phyloP scores from a whole-genome alignment of 2,888 invertebrate genomes.

The Keiferia lycopersicella region DNA sequence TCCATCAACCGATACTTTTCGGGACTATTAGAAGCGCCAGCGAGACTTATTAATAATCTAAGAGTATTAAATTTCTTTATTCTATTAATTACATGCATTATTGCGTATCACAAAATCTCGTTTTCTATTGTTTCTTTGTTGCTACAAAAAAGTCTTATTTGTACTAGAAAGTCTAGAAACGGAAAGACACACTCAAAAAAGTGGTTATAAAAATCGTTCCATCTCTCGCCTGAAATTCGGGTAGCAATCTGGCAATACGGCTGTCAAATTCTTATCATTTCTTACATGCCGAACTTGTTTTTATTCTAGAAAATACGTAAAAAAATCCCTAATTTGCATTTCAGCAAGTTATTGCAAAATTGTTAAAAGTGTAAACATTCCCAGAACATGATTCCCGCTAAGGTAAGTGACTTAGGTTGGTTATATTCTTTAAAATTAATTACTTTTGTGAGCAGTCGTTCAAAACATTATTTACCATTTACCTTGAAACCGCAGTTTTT shows the following conservation, averaged over 20 bases:
- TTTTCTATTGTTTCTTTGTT: too few relatives aligned
- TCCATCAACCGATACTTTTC: too few relatives aligned
- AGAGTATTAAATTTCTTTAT: too few relatives aligned
- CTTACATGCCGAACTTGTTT: constrained; percentile 2
- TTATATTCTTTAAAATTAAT: neutral
- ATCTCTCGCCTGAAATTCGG: too few relatives aligned
- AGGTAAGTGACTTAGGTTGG: neutral
- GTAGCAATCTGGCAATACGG: neutral
- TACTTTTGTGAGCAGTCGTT: neutral
- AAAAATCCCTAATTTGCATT: neutral
- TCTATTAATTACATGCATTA: too few relatives aligned
- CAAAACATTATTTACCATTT: neutral
- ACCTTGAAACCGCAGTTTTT: neutral
- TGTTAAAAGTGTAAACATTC: neutral
- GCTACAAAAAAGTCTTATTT: too few relatives aligned
- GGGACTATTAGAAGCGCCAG: too few relatives aligned
- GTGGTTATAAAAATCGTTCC: too few relatives aligned
- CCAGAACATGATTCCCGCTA: constrained; percentile 4
- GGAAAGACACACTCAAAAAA: too few relatives aligned
- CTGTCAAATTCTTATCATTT: neutral
- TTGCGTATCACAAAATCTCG: too few relatives aligned
- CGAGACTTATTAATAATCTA: too few relatives aligned
- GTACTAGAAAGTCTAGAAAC: too few relatives aligned
- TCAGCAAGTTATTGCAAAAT: neutral
- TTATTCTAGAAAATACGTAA: constrained; percentile 10